phyloP scores from a whole-genome alignment of 2,113 vertebrate genomes.

The Cyphomyrus plagiostoma region DNA sequence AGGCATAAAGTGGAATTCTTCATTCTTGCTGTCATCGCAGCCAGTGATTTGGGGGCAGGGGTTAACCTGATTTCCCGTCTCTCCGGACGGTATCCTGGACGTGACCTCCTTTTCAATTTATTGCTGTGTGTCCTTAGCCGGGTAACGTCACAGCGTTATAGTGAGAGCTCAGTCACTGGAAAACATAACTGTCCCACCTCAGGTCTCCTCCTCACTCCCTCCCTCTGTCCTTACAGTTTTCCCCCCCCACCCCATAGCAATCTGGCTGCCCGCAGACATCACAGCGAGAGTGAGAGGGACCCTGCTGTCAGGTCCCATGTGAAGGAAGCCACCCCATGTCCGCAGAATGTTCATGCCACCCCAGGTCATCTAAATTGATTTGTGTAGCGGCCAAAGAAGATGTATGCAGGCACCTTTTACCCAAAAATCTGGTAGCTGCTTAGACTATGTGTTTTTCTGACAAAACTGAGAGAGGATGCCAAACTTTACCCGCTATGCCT shows the following conservation, averaged over 20 bases:
- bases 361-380: background rate
- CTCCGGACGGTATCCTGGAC: background rate
- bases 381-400: background rate
- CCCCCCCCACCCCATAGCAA: background rate
- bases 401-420: background rate
- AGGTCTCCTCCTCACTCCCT: background rate
- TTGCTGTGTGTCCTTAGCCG: background rate
- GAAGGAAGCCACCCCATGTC: background rate
- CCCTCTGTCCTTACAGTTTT: background rate
- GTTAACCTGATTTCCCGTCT: background rate
- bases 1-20: background rate
- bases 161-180: background rate
- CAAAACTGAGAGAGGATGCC: background rate
- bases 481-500: background rate
- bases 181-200: background rate
- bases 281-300: background rate
- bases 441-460: background rate
- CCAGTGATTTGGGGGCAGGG: background rate
- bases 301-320: background rate
- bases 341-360: background rate
- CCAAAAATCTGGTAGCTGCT: background rate
- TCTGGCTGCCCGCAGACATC: background rate
- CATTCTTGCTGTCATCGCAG: conserved; percentile 10
- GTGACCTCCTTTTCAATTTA: background rate
- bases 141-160: background rate